These are phyloP conservation scores for Rhynchonema sp. DNA, from an alignment of 2,888 invertebrate species.

Conservation along the genomic window DNA sequence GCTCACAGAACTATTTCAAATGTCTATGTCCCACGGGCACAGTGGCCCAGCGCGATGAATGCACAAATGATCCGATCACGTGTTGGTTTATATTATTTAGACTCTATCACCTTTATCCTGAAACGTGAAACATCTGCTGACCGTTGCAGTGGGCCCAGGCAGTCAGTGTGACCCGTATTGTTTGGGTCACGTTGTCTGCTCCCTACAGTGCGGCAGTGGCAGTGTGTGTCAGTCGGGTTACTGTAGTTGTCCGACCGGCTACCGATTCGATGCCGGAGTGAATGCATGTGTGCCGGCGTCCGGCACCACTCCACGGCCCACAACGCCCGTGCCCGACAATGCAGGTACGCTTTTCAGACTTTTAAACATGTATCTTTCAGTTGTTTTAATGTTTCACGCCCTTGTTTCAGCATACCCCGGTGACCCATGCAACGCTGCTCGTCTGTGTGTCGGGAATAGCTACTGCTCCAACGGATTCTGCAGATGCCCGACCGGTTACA, in stretches of 20 bases:
- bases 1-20: neutral
- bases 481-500: neutral
- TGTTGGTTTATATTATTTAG: neutral
- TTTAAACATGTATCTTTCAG: too few species aligned
- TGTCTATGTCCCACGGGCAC: neutral
- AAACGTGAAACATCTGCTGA: neutral
- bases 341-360: too few species aligned
- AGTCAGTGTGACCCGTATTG: neutral
- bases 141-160: neutral
- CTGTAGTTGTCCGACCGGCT: conserved; percentile 4
- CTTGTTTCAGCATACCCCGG: neutral
- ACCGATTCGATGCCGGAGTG: neutral
- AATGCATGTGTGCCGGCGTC: neutral
- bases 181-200: neutral
- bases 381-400: too few species aligned
- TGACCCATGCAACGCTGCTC: neutral
- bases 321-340: too few species aligned
- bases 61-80: neutral
- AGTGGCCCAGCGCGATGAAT: neutral
- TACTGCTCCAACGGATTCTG: neutral
- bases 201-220: conserved; percentile 1
- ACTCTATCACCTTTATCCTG: neutral
- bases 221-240: neutral
- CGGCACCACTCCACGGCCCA: too few species aligned
- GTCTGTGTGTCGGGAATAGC: neutral